Base-by-base conservation (phyloP, 2,797 vertebrate genomes). In the Rhincodon typus region DNA sequence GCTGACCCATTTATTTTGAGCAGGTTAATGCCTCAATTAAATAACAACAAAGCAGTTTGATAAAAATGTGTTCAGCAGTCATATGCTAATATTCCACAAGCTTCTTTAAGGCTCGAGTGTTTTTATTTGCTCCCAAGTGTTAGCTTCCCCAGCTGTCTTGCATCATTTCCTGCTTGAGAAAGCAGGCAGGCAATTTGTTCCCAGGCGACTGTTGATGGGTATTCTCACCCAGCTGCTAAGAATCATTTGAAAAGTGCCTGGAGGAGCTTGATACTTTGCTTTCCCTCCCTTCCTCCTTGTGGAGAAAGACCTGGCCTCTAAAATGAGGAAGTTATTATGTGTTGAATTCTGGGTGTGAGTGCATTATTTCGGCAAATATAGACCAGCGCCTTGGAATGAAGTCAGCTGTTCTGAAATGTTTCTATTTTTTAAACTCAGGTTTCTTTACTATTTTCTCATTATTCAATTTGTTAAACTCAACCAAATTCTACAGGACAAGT, bases 151-250 rank as follows among this genome's bases (percentile, higher is more conserved):
- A 57, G 72, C 70, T 95, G 69, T 23, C 70, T 77, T 95, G 70
- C 94, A 74, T 77, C 70, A 77, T 77, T 95, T 77, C 94, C 70
- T 95, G 94, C 70, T 77, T 50, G 70, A 95, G 70, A 53, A n/a
- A 77, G 50, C 70, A 95, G 72, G n/a, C 42, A 95, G 70, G 38
- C 94, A 95, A 53, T 57, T 77, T 53, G 70, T 30, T 74, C 46
- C 46, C 70, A 95, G 70, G 70, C 17, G 69, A 21, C 70, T 50
- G 67, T 57, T 77, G 50, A 95, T 70, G 70, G 94, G 27, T 66
- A 74, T 4, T 74, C 69, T 94, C 67, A 72, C 13, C 46, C 42
- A 34, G 94, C 72, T 95, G 70, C 46, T 95, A n/a, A 53, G 94
- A 95, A 53, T 53, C 72, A 57, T 77, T 74, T 77, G 30, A 77